Base-by-base conservation (phyloP, 2,113 vertebrate genomes). In the Epinephelus fuscoguttatus region DNA sequence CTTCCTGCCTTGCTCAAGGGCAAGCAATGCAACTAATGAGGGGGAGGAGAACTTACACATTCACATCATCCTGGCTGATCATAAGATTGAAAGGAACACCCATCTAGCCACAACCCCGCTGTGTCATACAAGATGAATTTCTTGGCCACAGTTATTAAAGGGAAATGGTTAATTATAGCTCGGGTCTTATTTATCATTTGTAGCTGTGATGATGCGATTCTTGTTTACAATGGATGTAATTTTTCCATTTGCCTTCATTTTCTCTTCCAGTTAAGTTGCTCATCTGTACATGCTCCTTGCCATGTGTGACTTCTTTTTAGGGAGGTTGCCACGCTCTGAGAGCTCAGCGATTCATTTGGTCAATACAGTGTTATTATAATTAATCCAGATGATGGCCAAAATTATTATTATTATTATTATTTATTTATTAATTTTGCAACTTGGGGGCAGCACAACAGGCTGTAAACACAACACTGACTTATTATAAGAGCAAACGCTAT, bases 1-100 rank as follows among this genome's bases (percentile, higher is more conserved):
- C 45, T 80, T 80, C 53, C 80, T 91, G 79, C 79, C 70, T 79
- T 87, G 25, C 84, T 87, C 64, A 75, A 83, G 62, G 50, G 50
- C 80, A 85, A 82, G 67, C 57, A 52, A 56, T n/a, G 50, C 10
- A 10, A 15, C 30, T 62, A 23, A 70, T 47, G 11, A 77, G 18
- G 15, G 9, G 37, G 27, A 74, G 47, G 66, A 27, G 66, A 7
- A 0, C 53, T 75, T 47, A 52, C 56, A 80, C 60, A 74, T 78
- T 75, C 55, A 61, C 40, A 23, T 64, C 59, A 52, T 57, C 7
- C 30, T 56, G 12, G 23, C 60, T 47, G 59, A 59, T 82, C n/a
- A 53, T 49, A 60, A 61, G 21, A 67, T 14, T 78, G 19, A 80
- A 55, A 55, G 25, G 33, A 72, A 55, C 37, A 33, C 11, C 33